A percentile compares a stretch with the other conserved stretches of the same genome.
phyloP scores from a whole-genome alignment of 92 coral and sea anemone species.

The Epizoanthus illoricatus region DNA sequence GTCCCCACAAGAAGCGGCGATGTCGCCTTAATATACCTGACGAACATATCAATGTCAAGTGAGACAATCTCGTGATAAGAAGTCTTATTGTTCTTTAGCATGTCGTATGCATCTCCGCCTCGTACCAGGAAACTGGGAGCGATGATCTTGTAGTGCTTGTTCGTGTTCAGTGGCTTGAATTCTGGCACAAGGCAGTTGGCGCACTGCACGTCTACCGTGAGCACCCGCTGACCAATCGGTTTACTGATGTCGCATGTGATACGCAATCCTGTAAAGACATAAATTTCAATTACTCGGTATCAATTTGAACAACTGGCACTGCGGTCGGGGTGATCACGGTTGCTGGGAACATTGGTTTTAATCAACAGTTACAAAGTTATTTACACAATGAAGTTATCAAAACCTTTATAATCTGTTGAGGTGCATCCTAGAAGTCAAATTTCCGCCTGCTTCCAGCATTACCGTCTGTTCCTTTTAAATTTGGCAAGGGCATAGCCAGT shows the following conservation, averaged over 20 bases:
- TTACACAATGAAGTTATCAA: too few relatives aligned
- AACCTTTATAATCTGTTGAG: too few relatives aligned
- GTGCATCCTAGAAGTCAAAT: too few relatives aligned
- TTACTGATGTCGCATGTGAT: constrained; percentile 16
- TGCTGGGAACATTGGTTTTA: neutral
- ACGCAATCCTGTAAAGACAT: neutral
- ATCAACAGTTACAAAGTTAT: too few relatives aligned
- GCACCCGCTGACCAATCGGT: constrained; percentile 23
- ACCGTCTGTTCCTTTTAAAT: too few relatives aligned
- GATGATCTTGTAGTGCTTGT: neutral
- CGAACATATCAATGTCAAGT: neutral
- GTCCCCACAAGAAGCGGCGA: constrained; percentile 14
- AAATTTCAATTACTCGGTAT: neutral
- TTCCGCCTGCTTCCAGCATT: too few relatives aligned
- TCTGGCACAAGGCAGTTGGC: constrained; percentile 17
- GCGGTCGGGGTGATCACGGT: neutral
- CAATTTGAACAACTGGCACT: neutral
- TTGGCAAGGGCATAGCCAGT: too few relatives aligned
- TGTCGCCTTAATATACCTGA: neutral
- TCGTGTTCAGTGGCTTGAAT: neutral
- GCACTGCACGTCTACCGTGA: constrained; percentile 17
- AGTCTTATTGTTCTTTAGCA: constrained; percentile 13
- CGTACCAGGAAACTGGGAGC: constrained; percentile 11
- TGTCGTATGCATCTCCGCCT: constrained; percentile 9
- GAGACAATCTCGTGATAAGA: constrained; percentile 15